Evolutionary conservation across 1,140 invertebrate genomes (phyloP), one percentile per base, ranked within the genome.

Genomic region (Dufourea novaeangliae): DNA sequence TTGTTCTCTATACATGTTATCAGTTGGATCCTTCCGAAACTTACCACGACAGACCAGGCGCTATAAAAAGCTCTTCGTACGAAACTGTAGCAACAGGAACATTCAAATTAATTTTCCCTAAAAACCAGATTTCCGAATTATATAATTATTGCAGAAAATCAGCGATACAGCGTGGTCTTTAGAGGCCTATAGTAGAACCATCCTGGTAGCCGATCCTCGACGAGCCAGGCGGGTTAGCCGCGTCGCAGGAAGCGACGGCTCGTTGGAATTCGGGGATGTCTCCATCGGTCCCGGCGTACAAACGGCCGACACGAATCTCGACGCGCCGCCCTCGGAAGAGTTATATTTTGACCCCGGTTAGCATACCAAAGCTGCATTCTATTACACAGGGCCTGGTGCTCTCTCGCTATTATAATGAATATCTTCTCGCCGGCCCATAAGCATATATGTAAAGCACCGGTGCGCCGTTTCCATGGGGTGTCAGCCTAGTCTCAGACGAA

Each of bases 261-360:
- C 39, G 61, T 34, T 71, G 79, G 69, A 79, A 82, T 83, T 79
- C 54, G 77, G 80, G 77, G 77, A 84, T 83, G 80, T 84, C 80
- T 84, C 82, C 82, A 83, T 84, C 81, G 64, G 37, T 41, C 41
- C 3, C 20, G 27, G 25, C 27, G 69, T 62, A 79, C 63, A 50
- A 74, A 74, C 71, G 71, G 39, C 71, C 70, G 72, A 73, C 78
- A 76, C 72, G 78, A 85, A 84, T 85, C 83, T 84, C 69, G 52
- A 46, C 78, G 68, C 20, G n/a, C n/a, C n/a, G n/a, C 20, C 72
- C 66, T 62, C 77, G 56, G 77, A 50, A 83, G 83, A 87, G 78
- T 88, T 86, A 88, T 88, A 90, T 91, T 91, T 89, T 90, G 89
- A 92, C 90, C 91, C 86, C 85, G 66, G 89, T 91, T 92, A 90